These are phyloP conservation scores for Dinoponera quadriceps DNA, from an alignment of 1,140 invertebrate species.

Conservation along the genomic window DNA sequence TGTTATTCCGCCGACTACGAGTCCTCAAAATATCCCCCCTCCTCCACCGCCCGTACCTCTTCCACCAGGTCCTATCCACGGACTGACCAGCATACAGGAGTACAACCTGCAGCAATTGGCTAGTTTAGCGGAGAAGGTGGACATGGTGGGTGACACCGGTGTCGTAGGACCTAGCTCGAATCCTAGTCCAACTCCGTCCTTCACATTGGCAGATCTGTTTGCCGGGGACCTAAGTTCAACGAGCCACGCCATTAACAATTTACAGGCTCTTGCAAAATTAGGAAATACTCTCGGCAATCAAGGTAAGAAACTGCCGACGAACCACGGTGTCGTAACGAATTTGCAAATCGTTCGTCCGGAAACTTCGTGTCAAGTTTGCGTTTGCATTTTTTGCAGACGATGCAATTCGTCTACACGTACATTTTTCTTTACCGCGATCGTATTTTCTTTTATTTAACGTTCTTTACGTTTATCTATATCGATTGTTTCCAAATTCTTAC, in stretches of 20 bases:
- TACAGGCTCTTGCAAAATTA: slow-evolving; percentile 95
- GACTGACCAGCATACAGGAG: slow-evolving; percentile 91
- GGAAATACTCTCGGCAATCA: slow-evolving; percentile 89
- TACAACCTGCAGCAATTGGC: slow-evolving; percentile 94
- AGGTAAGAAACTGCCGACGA: slow-evolving; percentile 83
- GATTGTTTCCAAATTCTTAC: too few species aligned
- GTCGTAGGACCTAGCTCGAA: slow-evolving; percentile 86
- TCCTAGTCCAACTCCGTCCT: slow-evolving; percentile 89
- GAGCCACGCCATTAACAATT: slow-evolving; percentile 93
- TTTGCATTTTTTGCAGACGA: too few species aligned
- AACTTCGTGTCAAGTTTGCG: too few species aligned
- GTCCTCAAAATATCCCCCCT: slow-evolving; percentile 84
- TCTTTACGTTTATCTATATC: too few species aligned
- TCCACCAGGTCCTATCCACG: slow-evolving; percentile 83
- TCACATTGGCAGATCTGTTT: slow-evolving; percentile 91
- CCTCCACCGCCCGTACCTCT: slow-evolving; percentile 82
- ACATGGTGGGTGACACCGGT: slow-evolving; percentile 82
- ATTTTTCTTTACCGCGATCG: neutral
- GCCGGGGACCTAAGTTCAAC: slow-evolving; percentile 89
- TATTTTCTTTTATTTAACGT: neutral
- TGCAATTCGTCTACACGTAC: too few species aligned
- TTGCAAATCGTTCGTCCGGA: too few species aligned
- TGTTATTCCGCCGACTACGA: slow-evolving; percentile 81
- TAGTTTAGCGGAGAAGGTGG: slow-evolving; percentile 90
- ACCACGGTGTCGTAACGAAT: too few species aligned